phyloP scores from a whole-genome alignment of 2,888 invertebrate species.

The Pammene fasciana region DNA sequence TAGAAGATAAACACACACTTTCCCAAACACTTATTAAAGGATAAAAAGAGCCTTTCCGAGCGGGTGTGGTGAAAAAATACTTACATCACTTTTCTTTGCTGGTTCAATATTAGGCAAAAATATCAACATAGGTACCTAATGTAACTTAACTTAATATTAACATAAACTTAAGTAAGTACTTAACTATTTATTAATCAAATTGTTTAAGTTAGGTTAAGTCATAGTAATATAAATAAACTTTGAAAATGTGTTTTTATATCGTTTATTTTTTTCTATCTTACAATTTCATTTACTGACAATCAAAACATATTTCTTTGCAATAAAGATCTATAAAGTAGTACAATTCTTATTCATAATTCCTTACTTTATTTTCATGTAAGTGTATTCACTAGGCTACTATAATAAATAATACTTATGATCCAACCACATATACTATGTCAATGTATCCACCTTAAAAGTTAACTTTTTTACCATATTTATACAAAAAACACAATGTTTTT shows the following conservation, averaged over 20 bases:
- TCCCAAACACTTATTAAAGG: too few species aligned
- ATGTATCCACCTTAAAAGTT: not conserved
- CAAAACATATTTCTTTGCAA: not conserved
- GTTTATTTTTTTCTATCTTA: not conserved
- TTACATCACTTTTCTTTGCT: too few species aligned
- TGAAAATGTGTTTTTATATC: not conserved
- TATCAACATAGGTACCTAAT: too few species aligned
- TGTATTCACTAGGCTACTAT: constrained; percentile 49
- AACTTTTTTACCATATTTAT: constrained; percentile 1
- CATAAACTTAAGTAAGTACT: not conserved
- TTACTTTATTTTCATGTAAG: constrained; percentile 7
- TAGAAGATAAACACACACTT: too few species aligned
- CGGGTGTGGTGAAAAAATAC: too few species aligned
- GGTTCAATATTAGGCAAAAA: too few species aligned
- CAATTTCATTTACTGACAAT: not conserved
- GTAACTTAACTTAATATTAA: too few species aligned
- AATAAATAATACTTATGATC: constrained; percentile 65
- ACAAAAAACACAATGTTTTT: not conserved
- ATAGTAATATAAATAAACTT: not conserved
- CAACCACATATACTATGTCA: constrained; percentile 16
- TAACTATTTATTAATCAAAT: not conserved
- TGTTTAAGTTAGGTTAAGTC: not conserved
- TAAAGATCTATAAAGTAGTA: constrained; percentile 3
- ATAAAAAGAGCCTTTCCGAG: too few species aligned
- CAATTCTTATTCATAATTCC: constrained; percentile 6